Evolutionary conservation across 1,140 invertebrate genomes (phyloP), one percentile per base, ranked within the genome.

Genomic region (Musca vetustissima): DNA sequence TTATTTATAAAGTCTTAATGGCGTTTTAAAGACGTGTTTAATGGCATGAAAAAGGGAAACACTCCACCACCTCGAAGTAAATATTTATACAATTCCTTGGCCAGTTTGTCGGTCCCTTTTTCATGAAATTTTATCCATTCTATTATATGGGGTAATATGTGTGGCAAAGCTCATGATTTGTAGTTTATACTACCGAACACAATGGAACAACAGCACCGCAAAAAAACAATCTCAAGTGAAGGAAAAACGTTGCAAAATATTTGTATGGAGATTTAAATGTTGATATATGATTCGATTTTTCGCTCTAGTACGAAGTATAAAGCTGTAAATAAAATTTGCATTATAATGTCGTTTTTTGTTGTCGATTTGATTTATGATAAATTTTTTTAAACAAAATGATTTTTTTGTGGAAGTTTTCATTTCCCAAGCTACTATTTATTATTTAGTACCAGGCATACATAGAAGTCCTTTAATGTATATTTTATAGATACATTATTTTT

Each of bases 281-380:
- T 61, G 57, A 61, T 61, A 61, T 61, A 61, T 61, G 57, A 22
- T 19, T 19, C 17, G 4, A 7, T 14, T 61, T 11, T 43, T 2
- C 6, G 11, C 11, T 43, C 57, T 61, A 17, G 28, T n/a, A n/a
- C n/a, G n/a, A n/a, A n/a, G n/a, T 61, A 36, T 32, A 61, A 61
- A 36, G 17, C 53, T 67, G 65, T 67, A 67, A 67, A 67, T 67
- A 67, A 67, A 67, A 67, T 67, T 67, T 67, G 48, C 65, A 67
- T 67, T 22, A 53, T 67, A 67, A 53, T 67, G 64, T 65, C 36
- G 24, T 49, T 49, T 25, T 50, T 61, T 17, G 21, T 43, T 9
- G 28, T 21, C 1, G 57, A 21, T 49, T 48, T 49, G 43, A 48
- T 65, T 28, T 65, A 49, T 50, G 43, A n/a, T 47, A 65, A 65